phyloP scores from a whole-genome alignment of 2,888 invertebrate genomes.

The Lasioglossum villosulum region DNA sequence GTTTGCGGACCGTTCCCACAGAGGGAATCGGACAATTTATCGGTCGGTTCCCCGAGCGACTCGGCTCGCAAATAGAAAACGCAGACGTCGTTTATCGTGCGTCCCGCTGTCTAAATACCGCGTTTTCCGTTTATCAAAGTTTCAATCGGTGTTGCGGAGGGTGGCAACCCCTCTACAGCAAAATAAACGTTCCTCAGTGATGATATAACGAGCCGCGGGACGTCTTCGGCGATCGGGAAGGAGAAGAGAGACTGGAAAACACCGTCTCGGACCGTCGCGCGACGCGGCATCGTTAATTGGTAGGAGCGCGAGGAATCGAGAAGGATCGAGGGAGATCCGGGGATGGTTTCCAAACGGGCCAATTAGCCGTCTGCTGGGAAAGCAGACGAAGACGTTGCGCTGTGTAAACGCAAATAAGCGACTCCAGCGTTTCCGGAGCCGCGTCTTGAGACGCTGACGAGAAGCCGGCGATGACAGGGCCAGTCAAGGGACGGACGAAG shows the following conservation, averaged over 20 bases:
- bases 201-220: background rate
- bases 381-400: slow-evolving; percentile 40
- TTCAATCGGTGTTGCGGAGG: background rate
- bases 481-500: slow-evolving; percentile 17
- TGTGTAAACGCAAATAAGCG: slow-evolving; percentile 64
- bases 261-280: background rate
- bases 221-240: background rate
- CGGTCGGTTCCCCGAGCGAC: background rate
- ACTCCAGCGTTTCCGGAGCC: slow-evolving; percentile 51
- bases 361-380: slow-evolving; percentile 59
- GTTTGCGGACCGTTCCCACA: background rate
- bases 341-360: slow-evolving; percentile 29
- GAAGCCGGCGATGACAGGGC: slow-evolving; percentile 14
- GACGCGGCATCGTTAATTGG: slow-evolving; percentile 29
- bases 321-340: slow-evolving; percentile 27
- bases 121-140: slow-evolving; percentile 16
- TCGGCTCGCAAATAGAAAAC: slow-evolving; percentile 8
- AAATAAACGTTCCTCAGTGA: background rate
- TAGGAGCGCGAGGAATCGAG: slow-evolving; percentile 12
- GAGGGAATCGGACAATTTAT: slow-evolving; percentile 19
- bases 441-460: slow-evolving; percentile 34
- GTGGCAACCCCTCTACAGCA: background rate
- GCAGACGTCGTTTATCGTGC: slow-evolving; percentile 14
- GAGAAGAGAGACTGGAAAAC: background rate
- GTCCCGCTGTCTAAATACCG: slow-evolving; percentile 17